phyloP scores from a whole-genome alignment of 2,888 invertebrate species.

The Cephus rjabovi region DNA sequence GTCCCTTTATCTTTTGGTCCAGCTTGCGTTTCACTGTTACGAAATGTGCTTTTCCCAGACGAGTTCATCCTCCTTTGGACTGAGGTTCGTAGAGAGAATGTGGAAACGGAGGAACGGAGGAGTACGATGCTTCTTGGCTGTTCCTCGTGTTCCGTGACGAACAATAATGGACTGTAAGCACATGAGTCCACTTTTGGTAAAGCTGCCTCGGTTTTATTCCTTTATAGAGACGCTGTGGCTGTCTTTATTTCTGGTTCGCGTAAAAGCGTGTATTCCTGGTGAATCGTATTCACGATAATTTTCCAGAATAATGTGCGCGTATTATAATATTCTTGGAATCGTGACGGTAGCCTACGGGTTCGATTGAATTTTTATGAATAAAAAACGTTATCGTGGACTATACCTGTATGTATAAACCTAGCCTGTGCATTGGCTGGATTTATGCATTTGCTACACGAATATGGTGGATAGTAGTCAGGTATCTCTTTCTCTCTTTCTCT shows the following conservation, averaged over 20 bases:
- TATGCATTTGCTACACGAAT: neutral
- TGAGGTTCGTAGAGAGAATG: neutral
- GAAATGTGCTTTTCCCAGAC: neutral
- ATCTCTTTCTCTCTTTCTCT: slow-evolving; percentile 1
- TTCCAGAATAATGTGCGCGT: slow-evolving; percentile 49
- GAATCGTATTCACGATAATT: slow-evolving; percentile 50
- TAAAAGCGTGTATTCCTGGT: neutral
- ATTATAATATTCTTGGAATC: slow-evolving; percentile 49
- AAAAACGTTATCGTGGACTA: slow-evolving; percentile 50
- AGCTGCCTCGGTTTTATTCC: neutral
- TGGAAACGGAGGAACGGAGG: neutral
- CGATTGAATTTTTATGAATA: slow-evolving; percentile 61
- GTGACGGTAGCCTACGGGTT: slow-evolving; percentile 43
- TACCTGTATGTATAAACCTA: neutral
- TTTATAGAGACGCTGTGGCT: neutral
- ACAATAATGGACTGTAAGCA: neutral
- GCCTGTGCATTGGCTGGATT: neutral
- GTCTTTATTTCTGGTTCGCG: neutral
- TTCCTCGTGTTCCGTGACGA: neutral
- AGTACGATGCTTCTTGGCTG: neutral
- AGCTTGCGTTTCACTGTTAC: neutral
- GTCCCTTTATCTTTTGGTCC: neutral
- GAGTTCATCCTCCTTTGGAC: neutral
- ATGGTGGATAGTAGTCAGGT: neutral
- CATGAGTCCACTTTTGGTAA: neutral